Base-by-base conservation (phyloP, 2,888 invertebrate species). In the Mythimna lalbum region DNA sequence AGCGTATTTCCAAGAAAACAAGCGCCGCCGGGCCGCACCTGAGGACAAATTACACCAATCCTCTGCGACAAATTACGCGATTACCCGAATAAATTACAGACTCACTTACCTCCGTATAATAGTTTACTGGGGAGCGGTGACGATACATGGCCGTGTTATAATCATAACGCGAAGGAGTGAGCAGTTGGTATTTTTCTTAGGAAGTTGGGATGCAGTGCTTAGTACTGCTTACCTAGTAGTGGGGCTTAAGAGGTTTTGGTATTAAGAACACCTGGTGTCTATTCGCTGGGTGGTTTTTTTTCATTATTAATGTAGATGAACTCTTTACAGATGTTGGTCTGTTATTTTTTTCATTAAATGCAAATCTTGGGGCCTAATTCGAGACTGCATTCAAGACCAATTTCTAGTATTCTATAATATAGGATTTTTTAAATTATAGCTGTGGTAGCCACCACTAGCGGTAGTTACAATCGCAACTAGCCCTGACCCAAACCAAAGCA, bases 41-140 rank as follows among this genome's bases (percentile, higher is more conserved):
- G 90, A 77, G 87, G 87, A 92, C 89, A 90, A 90, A 92, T 92
- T 88, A 88, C 86, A 86, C 84, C 92, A 90, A 92, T 92, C 88
- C 90, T 80, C 82, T 74, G 87, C 90, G 92, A 92, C 92, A 92
- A 92, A 92, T 92, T 90, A 91, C 91, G 71, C 92, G 91, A 92
- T 92, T 92, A 92, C 91, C 90, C 88, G 90, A 91, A 92, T 91
- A 92, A 92, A 92, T 92, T 92, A 92, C 93, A 81, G 89, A 90
- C 88, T 90, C 90, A 84, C 87, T 85, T 86, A 84, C 86, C 78
- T 76, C 68, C 70, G 61, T 67, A 78, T 86, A 86, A 89, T 89
- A 89, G 89, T 88, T 88, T 86, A 87, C 83, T 85, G 76, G 75
- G 82, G 66, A 77, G 73, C 67, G 78, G 76, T 71, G 73, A 80